Conservation (phyloP, 2,888 invertebrate species). For the Synergus japonicus region DNA sequence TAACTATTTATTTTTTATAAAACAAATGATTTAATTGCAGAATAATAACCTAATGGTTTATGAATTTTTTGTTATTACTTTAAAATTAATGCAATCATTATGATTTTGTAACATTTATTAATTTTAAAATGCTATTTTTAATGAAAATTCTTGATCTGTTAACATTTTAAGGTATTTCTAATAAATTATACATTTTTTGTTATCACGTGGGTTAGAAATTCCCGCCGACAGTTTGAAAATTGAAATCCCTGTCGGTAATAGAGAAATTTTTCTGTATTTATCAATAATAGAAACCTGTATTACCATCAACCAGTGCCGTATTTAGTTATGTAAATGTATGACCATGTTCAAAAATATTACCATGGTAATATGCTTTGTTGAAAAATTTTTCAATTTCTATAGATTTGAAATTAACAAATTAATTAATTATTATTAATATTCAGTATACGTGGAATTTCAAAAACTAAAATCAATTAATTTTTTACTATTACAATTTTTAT, state of each 20-base stretch:
- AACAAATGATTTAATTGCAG: not conserved
- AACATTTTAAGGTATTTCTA: not conserved
- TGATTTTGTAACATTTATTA: not conserved
- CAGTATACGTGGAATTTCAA: not conserved
- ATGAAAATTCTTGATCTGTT: not conserved
- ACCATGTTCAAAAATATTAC: not conserved
- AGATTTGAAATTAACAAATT: not conserved
- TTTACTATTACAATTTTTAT: too few species aligned
- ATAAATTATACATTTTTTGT: not conserved
- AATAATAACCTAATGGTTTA: not conserved
- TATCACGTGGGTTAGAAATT: not conserved
- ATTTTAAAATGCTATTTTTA: not conserved
- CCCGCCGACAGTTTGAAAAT: not conserved
- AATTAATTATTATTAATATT: not conserved
- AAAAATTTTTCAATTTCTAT: too few species aligned
- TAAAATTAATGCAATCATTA: not conserved
- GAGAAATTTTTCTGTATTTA: not conserved
- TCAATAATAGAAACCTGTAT: not conserved
- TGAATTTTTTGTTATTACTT: not conserved
- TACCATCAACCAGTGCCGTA: slow-evolving; percentile 5
- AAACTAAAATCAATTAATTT: too few species aligned
- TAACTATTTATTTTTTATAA: not conserved
- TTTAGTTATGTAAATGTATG: not conserved
- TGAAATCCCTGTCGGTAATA: not conserved
- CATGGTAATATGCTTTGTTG: too few species aligned